Evolutionary conservation across 2,888 invertebrate species (phyloP).

Genomic region (Drosophila quinaria): DNA sequence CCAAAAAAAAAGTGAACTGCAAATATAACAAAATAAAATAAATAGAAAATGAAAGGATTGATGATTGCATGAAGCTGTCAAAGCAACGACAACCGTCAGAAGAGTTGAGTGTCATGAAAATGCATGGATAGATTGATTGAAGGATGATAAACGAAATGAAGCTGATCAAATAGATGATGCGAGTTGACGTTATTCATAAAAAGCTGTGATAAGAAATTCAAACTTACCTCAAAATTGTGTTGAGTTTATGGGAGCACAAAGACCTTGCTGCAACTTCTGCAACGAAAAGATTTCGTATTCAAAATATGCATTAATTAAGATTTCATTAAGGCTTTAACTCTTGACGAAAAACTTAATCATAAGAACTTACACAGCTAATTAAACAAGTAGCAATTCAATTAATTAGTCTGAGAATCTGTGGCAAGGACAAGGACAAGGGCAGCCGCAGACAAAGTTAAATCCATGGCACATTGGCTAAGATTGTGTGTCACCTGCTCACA

Average conservation of each 20-base stretch:
- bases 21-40: conserved; percentile 15
- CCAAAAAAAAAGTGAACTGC: conserved; percentile 6
- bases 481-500: conserved; percentile 54
- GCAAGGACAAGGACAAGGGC: neutral
- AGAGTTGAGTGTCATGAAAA: conserved; percentile 11
- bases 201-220: conserved; percentile 5
- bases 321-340: conserved; percentile 47
- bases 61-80: conserved; percentile 51
- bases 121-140: conserved; percentile 7
- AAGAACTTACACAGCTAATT: conserved; percentile 67
- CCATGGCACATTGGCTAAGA: conserved; percentile 30
- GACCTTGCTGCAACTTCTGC: conserved; percentile 41
- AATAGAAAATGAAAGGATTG: conserved; percentile 20
- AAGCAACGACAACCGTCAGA: conserved; percentile 39
- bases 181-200: conserved; percentile 6
- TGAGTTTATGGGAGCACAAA: conserved; percentile 11
- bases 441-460: conserved; percentile 45
- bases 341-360: conserved; percentile 59
- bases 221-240: conserved; percentile 36
- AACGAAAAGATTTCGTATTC: conserved; percentile 38
- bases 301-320: conserved; percentile 53
- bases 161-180: conserved; percentile 8
- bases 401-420: conserved; percentile 42
- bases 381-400: conserved; percentile 77
- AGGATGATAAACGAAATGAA: conserved; percentile 1